Conservation (phyloP, 1,140 invertebrate genomes). For the Sitobion miscanthi region DNA sequence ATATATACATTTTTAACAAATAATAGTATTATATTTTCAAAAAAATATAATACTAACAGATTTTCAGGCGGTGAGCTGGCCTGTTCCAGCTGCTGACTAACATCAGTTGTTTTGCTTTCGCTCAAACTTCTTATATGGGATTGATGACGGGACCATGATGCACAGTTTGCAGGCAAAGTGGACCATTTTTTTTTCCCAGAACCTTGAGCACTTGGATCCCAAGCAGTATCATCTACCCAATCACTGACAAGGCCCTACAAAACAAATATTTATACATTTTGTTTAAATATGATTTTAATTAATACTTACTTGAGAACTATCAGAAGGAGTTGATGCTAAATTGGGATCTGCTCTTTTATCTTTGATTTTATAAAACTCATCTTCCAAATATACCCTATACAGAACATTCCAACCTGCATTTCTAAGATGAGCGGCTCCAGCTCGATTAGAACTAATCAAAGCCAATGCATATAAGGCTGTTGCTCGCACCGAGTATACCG, state of each 20-base stretch:
- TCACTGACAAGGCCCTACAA: slow-evolving; percentile 47
- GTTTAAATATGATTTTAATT: neutral
- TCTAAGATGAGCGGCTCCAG: slow-evolving; percentile 78
- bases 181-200: slow-evolving; percentile 43
- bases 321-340: slow-evolving; percentile 34
- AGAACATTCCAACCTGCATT: slow-evolving; percentile 61
- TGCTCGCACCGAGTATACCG: slow-evolving; percentile 84
- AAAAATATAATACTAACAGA: neutral
- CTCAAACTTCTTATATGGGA: slow-evolving; percentile 60
- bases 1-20: neutral
- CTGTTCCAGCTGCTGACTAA: neutral
- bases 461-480: slow-evolving; percentile 88
- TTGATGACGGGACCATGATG: slow-evolving; percentile 30
- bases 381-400: slow-evolving; percentile 66
- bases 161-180: slow-evolving; percentile 27
- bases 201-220: slow-evolving; percentile 45
- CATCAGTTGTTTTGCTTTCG: slow-evolving; percentile 60
- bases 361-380: slow-evolving; percentile 50
- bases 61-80: slow-evolving; percentile 10
- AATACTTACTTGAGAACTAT: slow-evolving; percentile 48
- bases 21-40: neutral
- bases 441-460: slow-evolving; percentile 79
- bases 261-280: neutral
- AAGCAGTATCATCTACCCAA: slow-evolving; percentile 45
- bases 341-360: slow-evolving; percentile 22